Evolutionary conservation across 2,113 vertebrate genomes (phyloP), one percentile per base, ranked within the genome.

Genomic region (Rhynchomys soricoides): DNA sequence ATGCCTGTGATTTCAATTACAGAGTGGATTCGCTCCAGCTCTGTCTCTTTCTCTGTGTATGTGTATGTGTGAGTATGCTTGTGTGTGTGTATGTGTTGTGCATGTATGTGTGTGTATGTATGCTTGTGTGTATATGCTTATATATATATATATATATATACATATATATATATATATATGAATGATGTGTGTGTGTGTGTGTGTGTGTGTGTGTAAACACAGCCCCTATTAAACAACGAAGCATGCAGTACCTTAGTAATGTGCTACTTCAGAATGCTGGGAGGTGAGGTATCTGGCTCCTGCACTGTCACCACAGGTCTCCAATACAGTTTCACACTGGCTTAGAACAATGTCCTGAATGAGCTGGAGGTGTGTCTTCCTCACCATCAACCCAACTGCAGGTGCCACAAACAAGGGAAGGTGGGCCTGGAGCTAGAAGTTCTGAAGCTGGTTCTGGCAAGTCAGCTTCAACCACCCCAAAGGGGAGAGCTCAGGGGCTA

Each of bases 51-150:
- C 73, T 45, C 43, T 40, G 6, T 71, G 68, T n/a, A n/a, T 75
- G 22, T 45, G 22, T 26, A 24, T 74, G 73, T 48, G 74, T 77
- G 43, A 48, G 24, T 7, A 77, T 48, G 74, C 11, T 48, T 9
- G 7, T 29, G 24, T 29, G 13, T 40, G 3, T 57, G 37, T 40
- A 21, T 37, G 17, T 81, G 21, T 4, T 34, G 3, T 15, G 52
- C 9, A 4, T 21, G 22, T 4, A 8, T 19, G 37, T 12, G 2
- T 4, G 11, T 13, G 11, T 3, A 1, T 16, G 34, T 9, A 24
- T 62, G 22, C 37, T 3, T 62, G 4, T 68, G 64, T 75, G n/a
- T 45, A 4, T 45, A 19, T 8, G 59, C 59, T 62, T 26, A 13
- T 78, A 29, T 29, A 6, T 70, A 5, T 78, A 50, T 50, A 16